Evolutionary conservation across 2,888 invertebrate genomes (phyloP).

Genomic region (Drosophila mettleri): DNA sequence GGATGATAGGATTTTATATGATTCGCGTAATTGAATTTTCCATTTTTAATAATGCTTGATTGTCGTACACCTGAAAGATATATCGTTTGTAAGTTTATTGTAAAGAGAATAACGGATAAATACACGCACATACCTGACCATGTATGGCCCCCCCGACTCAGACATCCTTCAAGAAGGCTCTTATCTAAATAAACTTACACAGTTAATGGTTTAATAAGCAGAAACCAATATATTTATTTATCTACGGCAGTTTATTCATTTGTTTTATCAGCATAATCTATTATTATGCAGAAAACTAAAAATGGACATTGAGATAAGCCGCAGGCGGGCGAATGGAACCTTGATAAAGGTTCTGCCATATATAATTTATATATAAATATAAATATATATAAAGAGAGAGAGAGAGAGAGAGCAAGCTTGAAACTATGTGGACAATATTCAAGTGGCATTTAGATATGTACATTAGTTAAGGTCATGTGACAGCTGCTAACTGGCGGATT

Average conservation of each 20-base stretch:
- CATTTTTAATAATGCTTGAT: background rate
- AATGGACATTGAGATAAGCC: slow-evolving; percentile 40
- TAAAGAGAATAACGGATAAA: background rate
- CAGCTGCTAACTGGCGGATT: slow-evolving; percentile 28
- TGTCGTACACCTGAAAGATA: slow-evolving; percentile 9
- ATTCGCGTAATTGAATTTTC: slow-evolving; percentile 2
- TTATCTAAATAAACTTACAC: slow-evolving; percentile 19
- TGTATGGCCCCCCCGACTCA: background rate
- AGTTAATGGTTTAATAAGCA: slow-evolving; percentile 11
- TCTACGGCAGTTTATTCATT: slow-evolving; percentile 8
- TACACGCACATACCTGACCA: slow-evolving; percentile 20
- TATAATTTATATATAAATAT: slow-evolving; percentile 1
- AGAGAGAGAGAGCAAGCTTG: background rate
- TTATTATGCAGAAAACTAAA: slow-evolving; percentile 32
- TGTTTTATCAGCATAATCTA: slow-evolving; percentile 13
- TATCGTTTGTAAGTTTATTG: background rate
- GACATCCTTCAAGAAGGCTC: background rate
- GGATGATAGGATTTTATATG: background rate
- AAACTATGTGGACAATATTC: slow-evolving; percentile 17
- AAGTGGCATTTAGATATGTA: slow-evolving; percentile 28
- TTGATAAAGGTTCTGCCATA: background rate
- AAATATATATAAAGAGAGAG: background rate
- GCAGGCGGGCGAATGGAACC: slow-evolving; percentile 8
- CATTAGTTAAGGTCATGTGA: slow-evolving; percentile 48
- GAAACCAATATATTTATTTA: slow-evolving; percentile 24